phyloP scores from a whole-genome alignment of 2,888 invertebrate genomes.

The Hedychridium roseum region DNA sequence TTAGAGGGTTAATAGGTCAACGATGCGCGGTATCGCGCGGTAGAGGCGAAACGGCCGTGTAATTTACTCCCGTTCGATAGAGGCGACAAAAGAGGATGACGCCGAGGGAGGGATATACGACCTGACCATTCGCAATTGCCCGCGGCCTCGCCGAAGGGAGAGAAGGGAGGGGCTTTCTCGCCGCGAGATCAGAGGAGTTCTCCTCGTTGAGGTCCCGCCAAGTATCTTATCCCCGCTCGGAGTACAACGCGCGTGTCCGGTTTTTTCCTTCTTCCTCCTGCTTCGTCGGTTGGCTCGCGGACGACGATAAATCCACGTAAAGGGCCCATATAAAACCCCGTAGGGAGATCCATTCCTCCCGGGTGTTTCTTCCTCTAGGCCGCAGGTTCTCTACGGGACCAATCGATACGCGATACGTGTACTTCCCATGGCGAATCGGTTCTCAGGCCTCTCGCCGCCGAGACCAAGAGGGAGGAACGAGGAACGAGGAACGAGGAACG shows the following conservation, averaged over 20 bases:
- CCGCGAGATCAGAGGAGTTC: neutral
- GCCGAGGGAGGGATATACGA: too few species aligned
- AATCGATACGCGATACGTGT: constrained; percentile 41
- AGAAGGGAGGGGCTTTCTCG: neutral
- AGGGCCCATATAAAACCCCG: constrained; percentile 40
- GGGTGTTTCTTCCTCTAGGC: constrained; percentile 17
- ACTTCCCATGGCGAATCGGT: constrained; percentile 46
- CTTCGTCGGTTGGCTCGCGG: constrained; percentile 21
- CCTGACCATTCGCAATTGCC: too few species aligned
- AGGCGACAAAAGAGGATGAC: constrained; percentile 28
- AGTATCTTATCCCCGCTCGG: constrained; percentile 38
- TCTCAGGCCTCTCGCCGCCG: constrained; percentile 31
- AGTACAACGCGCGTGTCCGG: constrained; percentile 29
- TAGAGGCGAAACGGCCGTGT: constrained; percentile 5
- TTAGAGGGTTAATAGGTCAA: constrained; percentile 16
- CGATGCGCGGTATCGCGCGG: neutral
- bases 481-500: too few species aligned
- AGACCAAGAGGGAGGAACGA: too few species aligned
- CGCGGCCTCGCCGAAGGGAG: neutral
- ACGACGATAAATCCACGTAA: constrained; percentile 39
- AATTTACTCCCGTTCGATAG: constrained; percentile 24
- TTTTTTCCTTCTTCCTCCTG: constrained; percentile 9
- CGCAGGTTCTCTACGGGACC: constrained; percentile 18
- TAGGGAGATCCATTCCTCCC: constrained; percentile 37
- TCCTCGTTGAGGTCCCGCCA: constrained; percentile 32